These are phyloP conservation scores for Amyelois transitella DNA, from an alignment of 1,140 invertebrate species.

Conservation along the genomic window DNA sequence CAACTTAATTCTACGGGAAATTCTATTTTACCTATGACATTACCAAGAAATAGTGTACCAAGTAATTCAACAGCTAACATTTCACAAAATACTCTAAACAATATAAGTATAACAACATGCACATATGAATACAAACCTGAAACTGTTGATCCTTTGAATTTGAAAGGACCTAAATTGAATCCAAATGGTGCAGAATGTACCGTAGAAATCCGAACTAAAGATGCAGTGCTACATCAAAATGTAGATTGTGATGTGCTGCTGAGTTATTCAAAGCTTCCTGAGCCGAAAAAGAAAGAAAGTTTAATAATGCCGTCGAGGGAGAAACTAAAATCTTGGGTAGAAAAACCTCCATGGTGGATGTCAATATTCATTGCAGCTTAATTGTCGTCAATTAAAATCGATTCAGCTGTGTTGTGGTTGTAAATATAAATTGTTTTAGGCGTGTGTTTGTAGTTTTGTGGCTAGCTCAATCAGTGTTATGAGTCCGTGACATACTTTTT, in stretches of 20 bases:
- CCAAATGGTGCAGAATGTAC: constrained; percentile 41
- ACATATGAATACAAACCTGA: constrained; percentile 8
- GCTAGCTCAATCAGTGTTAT: too few relatives aligned
- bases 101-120: constrained; percentile 21
- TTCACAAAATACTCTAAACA: not conserved
- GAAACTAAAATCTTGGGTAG: constrained; percentile 49
- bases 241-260: constrained; percentile 49
- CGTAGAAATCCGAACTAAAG: constrained; percentile 47
- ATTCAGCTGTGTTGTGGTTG: too few relatives aligned
- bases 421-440: too few relatives aligned
- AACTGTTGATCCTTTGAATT: constrained; percentile 34
- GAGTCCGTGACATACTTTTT: too few relatives aligned
- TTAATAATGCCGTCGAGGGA: constrained; percentile 35
- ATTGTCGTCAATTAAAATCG: not conserved
- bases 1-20: not conserved
- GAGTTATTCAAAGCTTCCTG: constrained; percentile 50
- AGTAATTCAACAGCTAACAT: not conserved
- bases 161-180: constrained; percentile 41
- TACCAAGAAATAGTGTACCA: not conserved
- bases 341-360: constrained; percentile 61
- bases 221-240: constrained; percentile 27
- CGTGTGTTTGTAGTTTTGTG: too few relatives aligned
- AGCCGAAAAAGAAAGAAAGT: constrained; percentile 42
- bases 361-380: constrained; percentile 53
- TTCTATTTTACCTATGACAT: not conserved